phyloP scores from a whole-genome alignment of 2,113 vertebrate species.

The Myxocyprinus asiaticus region DNA sequence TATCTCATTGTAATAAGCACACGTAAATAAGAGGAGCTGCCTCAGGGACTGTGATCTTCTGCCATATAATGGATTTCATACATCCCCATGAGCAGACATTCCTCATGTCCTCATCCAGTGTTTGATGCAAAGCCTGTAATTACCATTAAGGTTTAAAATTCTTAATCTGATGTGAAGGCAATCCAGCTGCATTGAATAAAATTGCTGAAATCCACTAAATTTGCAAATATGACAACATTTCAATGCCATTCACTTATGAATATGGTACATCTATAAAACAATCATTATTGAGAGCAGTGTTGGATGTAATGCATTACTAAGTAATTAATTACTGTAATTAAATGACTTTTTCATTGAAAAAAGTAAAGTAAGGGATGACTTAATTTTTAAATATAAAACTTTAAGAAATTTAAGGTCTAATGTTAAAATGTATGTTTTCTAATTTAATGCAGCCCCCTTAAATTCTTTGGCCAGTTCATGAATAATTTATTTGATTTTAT shows the following conservation, averaged over 20 bases:
- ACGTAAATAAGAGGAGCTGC: conserved; percentile 38
- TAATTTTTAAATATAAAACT: too few relatives aligned
- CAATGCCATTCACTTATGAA: conserved; percentile 4
- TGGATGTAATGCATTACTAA: too few relatives aligned
- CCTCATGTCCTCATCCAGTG: conserved; percentile 5
- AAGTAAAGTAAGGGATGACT: too few relatives aligned
- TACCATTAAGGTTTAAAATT: conserved; percentile 33
- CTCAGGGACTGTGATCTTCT: conserved; percentile 35
- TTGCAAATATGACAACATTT: background rate
- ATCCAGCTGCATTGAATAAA: conserved; percentile 24
- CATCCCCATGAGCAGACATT: conserved; percentile 15
- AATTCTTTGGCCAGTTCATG: too few relatives aligned
- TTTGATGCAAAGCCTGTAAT: conserved; percentile 40
- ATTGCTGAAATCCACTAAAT: conserved; percentile 25
- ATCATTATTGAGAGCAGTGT: background rate
- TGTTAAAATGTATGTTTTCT: too few relatives aligned
- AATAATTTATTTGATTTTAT: too few relatives aligned
- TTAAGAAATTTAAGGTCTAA: too few relatives aligned
- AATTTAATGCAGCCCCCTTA: too few relatives aligned
- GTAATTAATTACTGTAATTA: too few relatives aligned
- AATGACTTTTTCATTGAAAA: too few relatives aligned
- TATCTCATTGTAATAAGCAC: conserved; percentile 38
- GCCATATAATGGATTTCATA: conserved; percentile 35
- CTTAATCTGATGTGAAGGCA: background rate
- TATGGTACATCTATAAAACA: background rate